Conservation (phyloP, 2,888 invertebrate species). For the Danaus chrysippus region DNA sequence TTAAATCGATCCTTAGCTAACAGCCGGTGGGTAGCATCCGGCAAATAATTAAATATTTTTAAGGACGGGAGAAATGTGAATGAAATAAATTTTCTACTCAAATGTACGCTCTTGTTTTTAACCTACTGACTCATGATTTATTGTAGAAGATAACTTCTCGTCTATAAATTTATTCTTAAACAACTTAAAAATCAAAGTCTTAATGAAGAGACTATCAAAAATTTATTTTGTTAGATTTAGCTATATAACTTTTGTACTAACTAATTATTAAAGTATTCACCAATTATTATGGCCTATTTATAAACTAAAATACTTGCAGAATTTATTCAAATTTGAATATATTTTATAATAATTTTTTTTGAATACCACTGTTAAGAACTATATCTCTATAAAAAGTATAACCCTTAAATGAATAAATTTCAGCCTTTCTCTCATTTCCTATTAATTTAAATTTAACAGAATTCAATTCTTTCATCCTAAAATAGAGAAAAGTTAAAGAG, state of each 20-base stretch:
- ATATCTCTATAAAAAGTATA: neutral
- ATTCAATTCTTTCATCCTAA: slow-evolving; percentile 10
- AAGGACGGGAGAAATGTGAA: slow-evolving; percentile 65
- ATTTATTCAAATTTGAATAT: no score
- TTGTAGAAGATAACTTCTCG: slow-evolving; percentile 45
- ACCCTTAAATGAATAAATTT: slow-evolving; percentile 9
- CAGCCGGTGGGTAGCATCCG: slow-evolving; percentile 58
- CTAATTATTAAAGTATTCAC: no score
- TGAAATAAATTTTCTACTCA: slow-evolving; percentile 69
- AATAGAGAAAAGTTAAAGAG: slow-evolving; percentile 23
- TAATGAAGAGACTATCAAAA: neutral
- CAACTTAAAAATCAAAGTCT: neutral
- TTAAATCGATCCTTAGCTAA: slow-evolving; percentile 51
- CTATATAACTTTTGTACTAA: no score
- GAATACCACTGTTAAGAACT: no score
- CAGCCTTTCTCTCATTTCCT: slow-evolving; percentile 2
- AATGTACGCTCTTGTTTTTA: slow-evolving; percentile 69
- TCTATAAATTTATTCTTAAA: slow-evolving; percentile 28
- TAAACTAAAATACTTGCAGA: no score
- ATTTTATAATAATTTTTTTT: no score
- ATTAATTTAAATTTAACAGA: slow-evolving; percentile 13
- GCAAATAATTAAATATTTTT: slow-evolving; percentile 73
- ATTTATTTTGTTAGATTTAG: no score
- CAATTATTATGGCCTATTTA: no score
- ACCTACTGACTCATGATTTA: slow-evolving; percentile 61